Percentiles rank a stretch among this genome's conserved stretches.
phyloP scores from a whole-genome alignment of 2,113 vertebrate genomes.

The Malurus cyaneus region DNA sequence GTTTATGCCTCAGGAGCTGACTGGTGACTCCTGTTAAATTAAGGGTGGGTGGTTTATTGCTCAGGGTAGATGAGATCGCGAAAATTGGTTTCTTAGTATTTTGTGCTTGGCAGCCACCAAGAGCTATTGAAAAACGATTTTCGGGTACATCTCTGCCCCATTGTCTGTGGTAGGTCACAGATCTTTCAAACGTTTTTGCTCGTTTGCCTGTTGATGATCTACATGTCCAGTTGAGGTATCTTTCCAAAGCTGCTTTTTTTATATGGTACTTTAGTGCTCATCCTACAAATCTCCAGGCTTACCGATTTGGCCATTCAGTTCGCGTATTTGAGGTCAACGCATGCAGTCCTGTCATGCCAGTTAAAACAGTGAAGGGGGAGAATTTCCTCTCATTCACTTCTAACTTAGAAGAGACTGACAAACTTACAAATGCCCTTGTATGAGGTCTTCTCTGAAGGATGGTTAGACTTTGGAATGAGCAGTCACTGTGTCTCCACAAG shows the following conservation, averaged over 20 bases:
- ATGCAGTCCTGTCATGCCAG: fast-evolving
- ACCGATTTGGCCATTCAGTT: background rate
- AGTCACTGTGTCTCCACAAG: background rate
- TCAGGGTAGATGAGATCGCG: background rate
- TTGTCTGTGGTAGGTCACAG: background rate
- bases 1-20: background rate
- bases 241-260: background rate
- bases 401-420: background rate
- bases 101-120: background rate
- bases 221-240: no score
- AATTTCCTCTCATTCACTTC: background rate
- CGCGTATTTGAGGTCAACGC: no score
- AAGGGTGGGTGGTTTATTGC: background rate
- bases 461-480: background rate
- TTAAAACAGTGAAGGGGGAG: background rate
- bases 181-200: background rate
- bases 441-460: background rate
- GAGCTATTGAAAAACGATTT: background rate
- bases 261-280: background rate
- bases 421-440: background rate
- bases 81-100: background rate
- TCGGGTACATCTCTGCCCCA: background rate
- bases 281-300: background rate
- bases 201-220: background rate
- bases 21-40: background rate